Base-by-base conservation (phyloP, 2,888 invertebrate species). In the Erannis defoliaria region DNA sequence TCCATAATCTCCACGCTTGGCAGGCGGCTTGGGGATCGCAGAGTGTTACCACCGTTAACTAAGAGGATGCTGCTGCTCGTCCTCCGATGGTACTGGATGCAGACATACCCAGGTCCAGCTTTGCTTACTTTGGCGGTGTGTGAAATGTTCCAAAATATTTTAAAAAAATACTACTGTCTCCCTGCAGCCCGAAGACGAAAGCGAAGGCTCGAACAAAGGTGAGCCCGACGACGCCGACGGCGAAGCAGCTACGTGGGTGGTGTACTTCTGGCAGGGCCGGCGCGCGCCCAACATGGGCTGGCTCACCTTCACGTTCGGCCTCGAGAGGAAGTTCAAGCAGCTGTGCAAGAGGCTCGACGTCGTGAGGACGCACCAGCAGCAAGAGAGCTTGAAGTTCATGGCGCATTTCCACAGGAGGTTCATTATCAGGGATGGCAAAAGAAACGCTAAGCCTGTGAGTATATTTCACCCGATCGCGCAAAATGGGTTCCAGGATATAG, bases 221-320 rank as follows among this genome's bases (percentile, higher is more conserved):
- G 94, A 94, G 5, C 93, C 93, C 1, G 94, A 94, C 33, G 95
- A 94, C 55, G 31, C 58, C 0, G 80, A 73, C 50, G 12, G 64
- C 18, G 66, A 68, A 18, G 57, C 68, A 4, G 94, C 93, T 1
- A 90, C 91, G 10, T 99, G 98, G 92, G 97, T 99, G 48, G 99
- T 99, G n/a, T 99, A 99, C 90, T 99, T 99, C 93, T 99, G 99
- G 99, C 99, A 99, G 91, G 99, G 99, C 0, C 94, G 97, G 53
- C 97, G 98, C 80, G 99, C 99, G 2, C 96, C 97, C 65, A 99
- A 99, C 90, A 99, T 99, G 99, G 99, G 99, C 61, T 99, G 99
- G 99, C 94, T 99, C 0, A 99, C 98, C 0, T 99, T 99, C 90
- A 99, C 99, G 0, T 99, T 99, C 90, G 98, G 98, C 76, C 94